Evolutionary conservation across 2,113 vertebrate genomes (phyloP), one percentile per base, ranked within the genome.

Genomic region (Vicugna pacos): DNA sequence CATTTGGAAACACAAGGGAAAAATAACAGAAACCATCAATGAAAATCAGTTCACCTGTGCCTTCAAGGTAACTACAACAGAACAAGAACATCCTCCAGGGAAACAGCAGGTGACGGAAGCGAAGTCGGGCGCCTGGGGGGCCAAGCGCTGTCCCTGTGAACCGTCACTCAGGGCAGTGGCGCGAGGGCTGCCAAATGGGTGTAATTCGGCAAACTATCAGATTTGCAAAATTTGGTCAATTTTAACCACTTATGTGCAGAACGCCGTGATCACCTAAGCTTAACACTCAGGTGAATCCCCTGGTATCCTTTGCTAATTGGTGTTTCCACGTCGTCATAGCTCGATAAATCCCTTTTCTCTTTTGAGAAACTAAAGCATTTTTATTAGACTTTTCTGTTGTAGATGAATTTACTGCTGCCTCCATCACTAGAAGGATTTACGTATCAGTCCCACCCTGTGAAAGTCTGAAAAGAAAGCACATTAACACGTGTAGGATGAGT

Each of bases 121-220:
- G 24, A 20, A 32, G 16, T 12, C 62, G 67, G 65, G 14, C 0
- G 14, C 17, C 42, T 35, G 5, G 28, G 60, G 42, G 42, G 10
- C 28, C 54, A 26, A 3, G 24, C 6, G 0, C 1, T 2, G 9
- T 20, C 24, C 4, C 0, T 3, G 16, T 17, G 16, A 2, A 11
- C 13, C 14, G 6, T 20, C 73, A 19, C 10, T 50, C n/a, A 64
- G 48, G 15, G 20, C 52, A 52, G 60, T n/a, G 22, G 11, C 1
- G 20, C 6, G 30, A 62, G 9, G 64, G 5, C 35, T 24, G 4
- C 19, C 22, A 11, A 58, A 56, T 20, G 14, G 16, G 30, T 24
- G 28, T 48, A 5, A 8, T 28, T 60, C 24, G 67, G 50, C 8
- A n/a, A 58, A 67, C 17, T 48, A 13, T 38, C 38, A 67, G 8